These are phyloP conservation scores for Ceraclea dissimilis DNA, from an alignment of 2,888 invertebrate species.

Conservation along the genomic window DNA sequence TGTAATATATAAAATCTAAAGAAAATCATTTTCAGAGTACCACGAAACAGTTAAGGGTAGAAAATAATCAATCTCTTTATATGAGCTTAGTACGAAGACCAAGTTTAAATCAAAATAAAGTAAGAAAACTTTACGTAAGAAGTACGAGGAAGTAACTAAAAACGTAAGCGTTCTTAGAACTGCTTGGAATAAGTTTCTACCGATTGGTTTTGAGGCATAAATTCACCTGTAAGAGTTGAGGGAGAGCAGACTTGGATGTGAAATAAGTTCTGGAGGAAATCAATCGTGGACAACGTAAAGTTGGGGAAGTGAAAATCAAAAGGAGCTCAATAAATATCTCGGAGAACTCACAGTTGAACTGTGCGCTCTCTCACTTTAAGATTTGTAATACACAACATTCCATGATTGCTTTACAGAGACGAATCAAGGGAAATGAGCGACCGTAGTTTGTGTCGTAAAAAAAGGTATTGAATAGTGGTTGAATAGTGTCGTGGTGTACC, in stretches of 20 bases:
- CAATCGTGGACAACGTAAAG: conserved; percentile 20
- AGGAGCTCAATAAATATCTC: conserved; percentile 22
- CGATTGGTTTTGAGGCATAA: conserved; percentile 3
- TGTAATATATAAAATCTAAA: too few species aligned
- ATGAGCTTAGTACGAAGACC: neutral
- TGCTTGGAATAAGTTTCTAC: neutral
- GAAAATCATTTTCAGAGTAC: too few species aligned
- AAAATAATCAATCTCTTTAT: neutral
- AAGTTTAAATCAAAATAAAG: neutral
- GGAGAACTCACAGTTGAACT: neutral
- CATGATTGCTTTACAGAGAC: conserved; percentile 12
- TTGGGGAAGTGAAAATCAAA: conserved; percentile 21
- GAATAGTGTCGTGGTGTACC: too few species aligned
- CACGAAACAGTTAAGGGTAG: neutral
- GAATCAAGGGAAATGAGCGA: too few species aligned
- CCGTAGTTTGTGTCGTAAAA: too few species aligned
- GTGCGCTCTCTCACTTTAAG: conserved; percentile 2
- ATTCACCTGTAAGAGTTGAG: conserved; percentile 5
- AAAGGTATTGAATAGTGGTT: too few species aligned
- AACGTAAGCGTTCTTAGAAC: too few species aligned
- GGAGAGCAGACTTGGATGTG: too few species aligned
- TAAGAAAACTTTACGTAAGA: neutral
- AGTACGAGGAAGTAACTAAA: neutral
- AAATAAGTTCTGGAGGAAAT: conserved; percentile 11
- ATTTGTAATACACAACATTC: conserved; percentile 10